phyloP scores from a whole-genome alignment of 1,140 invertebrate genomes.

The Drosophila pandora region DNA sequence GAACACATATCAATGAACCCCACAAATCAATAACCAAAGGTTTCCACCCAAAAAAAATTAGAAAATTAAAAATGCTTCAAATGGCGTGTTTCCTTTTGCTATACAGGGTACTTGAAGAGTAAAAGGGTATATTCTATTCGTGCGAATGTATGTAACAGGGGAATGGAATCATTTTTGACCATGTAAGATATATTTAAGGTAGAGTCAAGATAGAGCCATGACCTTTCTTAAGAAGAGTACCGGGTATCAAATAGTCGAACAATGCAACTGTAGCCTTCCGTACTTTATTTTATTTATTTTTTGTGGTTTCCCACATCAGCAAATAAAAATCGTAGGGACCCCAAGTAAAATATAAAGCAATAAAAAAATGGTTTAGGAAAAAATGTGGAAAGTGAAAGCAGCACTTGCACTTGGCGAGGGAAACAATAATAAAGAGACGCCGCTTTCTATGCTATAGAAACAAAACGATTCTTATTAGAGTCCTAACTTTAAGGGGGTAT shows the following conservation, averaged over 20 bases:
- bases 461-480: background rate
- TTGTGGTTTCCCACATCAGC: conserved; percentile 39
- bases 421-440: conserved; percentile 67
- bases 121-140: too few relatives aligned
- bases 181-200: too few relatives aligned
- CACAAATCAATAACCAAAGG: conserved; percentile 47
- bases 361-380: conserved; percentile 44
- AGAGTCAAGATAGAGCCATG: too few relatives aligned
- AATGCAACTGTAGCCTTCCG: too few relatives aligned
- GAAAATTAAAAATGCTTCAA: conserved; percentile 29
- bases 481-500: background rate
- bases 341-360: conserved; percentile 57
- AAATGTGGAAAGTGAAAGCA: conserved; percentile 56
- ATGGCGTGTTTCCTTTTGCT: conserved; percentile 36
- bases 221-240: too few relatives aligned
- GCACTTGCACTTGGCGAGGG: conserved; percentile 1
- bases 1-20: conserved; percentile 47
- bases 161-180: too few relatives aligned
- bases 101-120: background rate
- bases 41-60: conserved; percentile 22
- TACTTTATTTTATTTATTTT: conserved; percentile 32
- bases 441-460: conserved; percentile 31
- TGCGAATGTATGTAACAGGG: too few relatives aligned
- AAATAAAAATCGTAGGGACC: conserved; percentile 45
- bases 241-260: too few relatives aligned